Evolutionary conservation across 2,797 vertebrate species (phyloP).

Genomic region (Neomorphus geoffroyi): DNA sequence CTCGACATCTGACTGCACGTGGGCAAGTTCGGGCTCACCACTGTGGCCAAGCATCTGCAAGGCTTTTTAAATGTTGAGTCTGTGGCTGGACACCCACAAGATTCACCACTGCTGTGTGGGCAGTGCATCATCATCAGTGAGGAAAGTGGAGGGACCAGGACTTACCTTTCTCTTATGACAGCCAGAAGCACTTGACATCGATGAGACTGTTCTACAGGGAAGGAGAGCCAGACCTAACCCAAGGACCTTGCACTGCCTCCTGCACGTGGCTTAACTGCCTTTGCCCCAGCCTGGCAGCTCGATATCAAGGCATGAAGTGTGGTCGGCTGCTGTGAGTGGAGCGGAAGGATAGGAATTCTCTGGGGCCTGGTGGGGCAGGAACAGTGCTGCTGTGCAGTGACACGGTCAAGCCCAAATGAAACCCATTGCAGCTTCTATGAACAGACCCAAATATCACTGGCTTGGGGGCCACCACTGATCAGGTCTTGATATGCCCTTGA

Average conservation of each 20-base stretch:
- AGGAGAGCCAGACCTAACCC: not conserved
- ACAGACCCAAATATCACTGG: not conserved
- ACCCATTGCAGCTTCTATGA: not conserved
- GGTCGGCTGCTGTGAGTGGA: not conserved
- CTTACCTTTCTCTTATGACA: not conserved
- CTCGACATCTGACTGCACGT: rapidly evolving
- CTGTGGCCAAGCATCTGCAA: rapidly evolving
- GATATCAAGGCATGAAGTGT: rapidly evolving
- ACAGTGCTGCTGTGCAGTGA: not conserved
- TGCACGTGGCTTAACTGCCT: not conserved
- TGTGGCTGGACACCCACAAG: not conserved
- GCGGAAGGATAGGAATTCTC: not conserved
- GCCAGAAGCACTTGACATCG: not conserved
- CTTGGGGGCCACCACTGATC: not conserved
- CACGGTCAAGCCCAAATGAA: not conserved
- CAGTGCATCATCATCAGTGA: not conserved
- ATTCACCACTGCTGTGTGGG: rapidly evolving
- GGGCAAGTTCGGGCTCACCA: rapidly evolving
- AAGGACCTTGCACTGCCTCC: not conserved
- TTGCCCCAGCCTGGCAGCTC: not conserved
- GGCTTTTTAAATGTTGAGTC: not conserved
- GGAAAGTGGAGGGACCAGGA: not conserved
- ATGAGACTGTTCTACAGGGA: not conserved
- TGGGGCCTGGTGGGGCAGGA: rapidly evolving
- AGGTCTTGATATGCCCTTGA: not conserved